Conservation (phyloP, 1,140 invertebrate genomes). For the Harpegnathos saltator region DNA sequence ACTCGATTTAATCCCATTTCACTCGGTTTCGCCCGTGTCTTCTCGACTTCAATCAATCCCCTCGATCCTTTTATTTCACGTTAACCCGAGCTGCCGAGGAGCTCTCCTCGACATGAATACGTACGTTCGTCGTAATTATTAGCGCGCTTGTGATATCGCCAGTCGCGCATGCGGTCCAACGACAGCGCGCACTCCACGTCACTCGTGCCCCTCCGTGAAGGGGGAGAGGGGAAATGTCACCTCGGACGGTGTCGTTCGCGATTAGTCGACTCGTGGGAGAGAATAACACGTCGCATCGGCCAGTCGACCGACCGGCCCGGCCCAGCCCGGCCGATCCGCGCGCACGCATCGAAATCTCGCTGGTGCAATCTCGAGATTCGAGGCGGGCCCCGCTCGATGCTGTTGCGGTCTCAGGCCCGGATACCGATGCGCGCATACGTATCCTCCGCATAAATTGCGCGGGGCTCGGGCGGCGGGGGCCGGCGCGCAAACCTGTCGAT, state of each 20-base stretch:
- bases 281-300: not conserved
- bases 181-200: too few relatives aligned
- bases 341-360: conserved; percentile 39
- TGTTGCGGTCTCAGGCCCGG: not conserved
- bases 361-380: conserved; percentile 33
- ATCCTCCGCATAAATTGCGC: conserved; percentile 55
- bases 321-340: not conserved
- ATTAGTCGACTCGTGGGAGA: not conserved
- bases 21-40: too few relatives aligned
- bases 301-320: too few relatives aligned
- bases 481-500: conserved; percentile 32
- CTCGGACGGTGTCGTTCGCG: not conserved
- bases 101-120: too few relatives aligned
- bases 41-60: too few relatives aligned
- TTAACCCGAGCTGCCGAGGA: too few relatives aligned
- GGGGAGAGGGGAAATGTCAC: not conserved
- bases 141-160: too few relatives aligned
- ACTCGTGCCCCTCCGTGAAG: too few relatives aligned
- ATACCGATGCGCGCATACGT: conserved; percentile 33
- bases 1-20: too few relatives aligned
- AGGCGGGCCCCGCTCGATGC: not conserved
- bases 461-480: not conserved
- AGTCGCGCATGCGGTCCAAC: too few relatives aligned
- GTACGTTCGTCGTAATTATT: too few relatives aligned
- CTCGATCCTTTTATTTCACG: too few relatives aligned